Base-by-base conservation (phyloP, 2,797 vertebrate genomes). In the Tokudaia muenninki region DNA sequence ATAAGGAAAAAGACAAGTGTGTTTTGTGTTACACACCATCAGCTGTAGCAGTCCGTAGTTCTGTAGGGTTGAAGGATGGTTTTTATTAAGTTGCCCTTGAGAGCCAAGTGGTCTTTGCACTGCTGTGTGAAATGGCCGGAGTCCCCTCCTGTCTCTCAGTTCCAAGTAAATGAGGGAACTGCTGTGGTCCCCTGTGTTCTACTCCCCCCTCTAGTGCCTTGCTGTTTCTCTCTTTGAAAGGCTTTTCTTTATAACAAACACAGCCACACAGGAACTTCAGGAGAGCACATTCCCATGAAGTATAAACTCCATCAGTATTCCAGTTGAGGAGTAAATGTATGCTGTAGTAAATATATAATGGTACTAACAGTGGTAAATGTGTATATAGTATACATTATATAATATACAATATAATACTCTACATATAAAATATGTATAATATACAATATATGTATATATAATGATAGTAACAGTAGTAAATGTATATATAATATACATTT, bases 1-100 rank as follows among this genome's bases (percentile, higher is more conserved):
- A 92, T 84, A 82, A 89, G 84, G 75, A 41, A 94, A 91, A 75
- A 94, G 41, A 50, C 87, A 95, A 87, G 94, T 90, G 95, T 98
- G 97, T 72, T 98, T 98, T 87, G 13, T 1, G 83, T 98, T 98
- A 97, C 75, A 63, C 52, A 92, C 92, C 87, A 91, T 81, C 91
- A 57, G 78, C 91, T 19, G 1, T 0, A 70, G 74, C 17, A 21
- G 61, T 90, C 72, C 6, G 19, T 77, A 89, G 77, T 0, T 31
- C 31, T 75, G 86, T 63, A 19, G 84, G 91, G 92, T 57, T 47
- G 31, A 91, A 41, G 92, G 88, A 82, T 7, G 59, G 88, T 97
- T 95, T 89, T 75, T 44, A 90, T 74, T 90, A 90, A 82, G 29
- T 22, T 47, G 1, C 29, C 80, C 70, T 59, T 11, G 72, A 80